These are phyloP conservation scores for Drosophila neocordata DNA, from an alignment of 1,140 invertebrate genomes.

Conservation along the genomic window DNA sequence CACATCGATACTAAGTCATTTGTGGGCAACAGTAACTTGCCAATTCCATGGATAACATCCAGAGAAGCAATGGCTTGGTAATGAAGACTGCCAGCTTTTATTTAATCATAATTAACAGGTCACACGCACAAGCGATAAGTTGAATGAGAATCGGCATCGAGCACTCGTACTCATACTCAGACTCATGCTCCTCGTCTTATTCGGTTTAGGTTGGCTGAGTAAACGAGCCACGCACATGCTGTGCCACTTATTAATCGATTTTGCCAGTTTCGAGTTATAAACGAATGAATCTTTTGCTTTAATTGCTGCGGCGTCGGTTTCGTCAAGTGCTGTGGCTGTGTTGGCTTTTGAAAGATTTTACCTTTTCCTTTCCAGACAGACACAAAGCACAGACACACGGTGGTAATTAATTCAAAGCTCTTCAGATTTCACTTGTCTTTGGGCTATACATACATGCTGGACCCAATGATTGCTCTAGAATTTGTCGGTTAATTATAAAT, in stretches of 20 bases:
- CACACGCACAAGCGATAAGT: slow-evolving; percentile 61
- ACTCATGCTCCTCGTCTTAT: neutral
- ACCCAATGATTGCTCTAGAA: slow-evolving; percentile 70
- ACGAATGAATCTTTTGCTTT: slow-evolving; percentile 46
- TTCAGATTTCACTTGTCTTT: slow-evolving; percentile 76
- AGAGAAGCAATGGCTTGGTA: neutral
- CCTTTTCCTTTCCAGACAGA: slow-evolving; percentile 34
- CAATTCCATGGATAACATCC: neutral
- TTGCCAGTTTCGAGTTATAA: slow-evolving; percentile 40
- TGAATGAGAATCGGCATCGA: slow-evolving; percentile 22
- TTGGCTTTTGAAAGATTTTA: slow-evolving; percentile 29
- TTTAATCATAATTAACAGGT: slow-evolving; percentile 71
- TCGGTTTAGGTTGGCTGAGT: slow-evolving; percentile 4
- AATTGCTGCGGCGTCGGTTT: slow-evolving; percentile 18
- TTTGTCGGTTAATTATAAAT: slow-evolving; percentile 68
- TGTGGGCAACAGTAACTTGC: neutral
- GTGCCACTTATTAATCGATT: slow-evolving; percentile 73
- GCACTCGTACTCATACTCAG: neutral
- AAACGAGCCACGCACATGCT: slow-evolving; percentile 37
- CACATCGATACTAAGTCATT: neutral
- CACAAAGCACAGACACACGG: slow-evolving; percentile 14
- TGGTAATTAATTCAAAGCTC: slow-evolving; percentile 65
- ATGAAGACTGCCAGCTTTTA: slow-evolving; percentile 55
- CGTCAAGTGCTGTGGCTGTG: slow-evolving; percentile 35
- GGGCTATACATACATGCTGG: slow-evolving; percentile 26